These are phyloP conservation scores for Dermolepida albohirtum DNA, from an alignment of 2,888 invertebrate genomes.

Conservation along the genomic window DNA sequence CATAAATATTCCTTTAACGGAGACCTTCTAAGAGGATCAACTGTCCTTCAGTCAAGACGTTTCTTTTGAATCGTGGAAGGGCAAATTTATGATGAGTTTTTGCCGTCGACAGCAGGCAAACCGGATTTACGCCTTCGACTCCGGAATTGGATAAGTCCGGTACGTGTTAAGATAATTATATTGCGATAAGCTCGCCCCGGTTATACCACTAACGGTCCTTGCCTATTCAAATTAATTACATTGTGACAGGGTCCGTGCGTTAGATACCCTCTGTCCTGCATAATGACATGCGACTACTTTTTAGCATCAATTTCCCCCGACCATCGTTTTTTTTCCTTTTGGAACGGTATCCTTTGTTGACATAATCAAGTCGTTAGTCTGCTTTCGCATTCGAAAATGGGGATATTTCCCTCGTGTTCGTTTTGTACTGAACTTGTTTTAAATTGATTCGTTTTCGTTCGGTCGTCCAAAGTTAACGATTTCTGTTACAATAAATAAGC, in stretches of 20 bases:
- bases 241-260: neutral
- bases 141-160: slow-evolving; percentile 1
- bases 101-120: too few species aligned
- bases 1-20: too few species aligned
- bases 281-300: slow-evolving; percentile 2
- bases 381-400: neutral
- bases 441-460: too few species aligned
- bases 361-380: slow-evolving; percentile 17
- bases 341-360: slow-evolving; percentile 10
- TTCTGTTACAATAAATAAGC: too few species aligned
- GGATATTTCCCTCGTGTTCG: neutral
- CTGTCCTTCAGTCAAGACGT: too few species aligned
- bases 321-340: neutral
- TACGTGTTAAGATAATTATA: slow-evolving; percentile 21
- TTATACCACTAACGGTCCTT: neutral
- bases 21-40: too few species aligned
- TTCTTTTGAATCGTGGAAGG: too few species aligned
- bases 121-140: too few species aligned
- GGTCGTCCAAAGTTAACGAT: too few species aligned
- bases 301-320: slow-evolving; percentile 2
- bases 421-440: neutral
- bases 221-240: slow-evolving; percentile 19
- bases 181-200: slow-evolving; percentile 11
- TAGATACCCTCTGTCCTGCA: neutral
- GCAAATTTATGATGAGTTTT: too few species aligned